Evolutionary conservation across 2,113 vertebrate genomes (phyloP), one percentile per base, ranked within the genome.

Genomic region (Rhinopithecus roxellana): DNA sequence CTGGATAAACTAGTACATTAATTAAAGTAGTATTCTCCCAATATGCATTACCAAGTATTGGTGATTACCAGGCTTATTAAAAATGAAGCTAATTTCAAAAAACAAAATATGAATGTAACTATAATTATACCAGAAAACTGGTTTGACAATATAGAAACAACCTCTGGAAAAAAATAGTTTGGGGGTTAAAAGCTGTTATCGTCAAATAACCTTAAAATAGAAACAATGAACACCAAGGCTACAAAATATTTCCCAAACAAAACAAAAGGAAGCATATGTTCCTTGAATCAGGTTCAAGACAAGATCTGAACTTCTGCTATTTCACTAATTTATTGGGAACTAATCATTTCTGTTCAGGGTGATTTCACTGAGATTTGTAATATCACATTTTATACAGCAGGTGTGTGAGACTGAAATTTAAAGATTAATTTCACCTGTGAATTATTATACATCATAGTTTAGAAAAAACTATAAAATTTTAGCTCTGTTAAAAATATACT

Each of bases 161-260:
- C 35, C 61, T 80, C 43, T 67, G 30, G 16, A 89, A 82, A 92
- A 83, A 48, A 93, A 48, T 11, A 83, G 86, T 52, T 55, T 4
- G 11, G 48, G 27, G n/a, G 18, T 90, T 55, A 89, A 95, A 78
- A 88, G 50, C 35, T 45, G 38, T 95, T 69, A 72, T 17, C 30
- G 40, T 50, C 80, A 96, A 95, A 86, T 72, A 85, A 87, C 40
- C 92, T 92, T 75, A 97, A 78, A 69, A 70, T 48, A 35, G 74
- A 93, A 84, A 82, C 70, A 95, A 88, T 48, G 72, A 94, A 93
- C 4, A 72, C 77, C 70, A 78, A n/a, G 61, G 72, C 40, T 92
- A 93, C 70, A 95, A 80, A 88, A 85, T 95, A 93, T 84, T 97
- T 95, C 50, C 70, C 83, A 67, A 92, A 96, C 88, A 96, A 88